Evolutionary conservation across 2,888 invertebrate species (phyloP), one percentile per base, ranked within the genome.

Genomic region (Tetheella fluctuosa): DNA sequence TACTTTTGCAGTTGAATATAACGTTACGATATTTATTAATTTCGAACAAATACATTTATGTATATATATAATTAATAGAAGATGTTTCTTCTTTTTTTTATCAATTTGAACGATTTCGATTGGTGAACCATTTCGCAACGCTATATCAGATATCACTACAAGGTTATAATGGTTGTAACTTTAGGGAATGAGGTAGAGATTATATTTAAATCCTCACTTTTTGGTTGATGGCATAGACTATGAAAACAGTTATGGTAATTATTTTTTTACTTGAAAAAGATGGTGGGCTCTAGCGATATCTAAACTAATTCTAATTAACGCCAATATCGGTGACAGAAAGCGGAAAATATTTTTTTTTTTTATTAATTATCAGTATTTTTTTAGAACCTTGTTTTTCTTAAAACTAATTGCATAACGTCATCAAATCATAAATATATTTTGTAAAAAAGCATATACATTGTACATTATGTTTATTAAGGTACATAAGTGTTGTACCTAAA

Each of bases 231-330:
- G 71, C 64, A 65, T 42, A 20, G 17, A 48, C 48, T n/a, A 48
- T 48, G 7, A 37, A 42, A 42, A 42, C n/a, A 42, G 17, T 17
- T 48, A n/a, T n/a, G 48, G 62, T 60, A 62, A 64, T 59, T 59
- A 25, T 58, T 71, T 69, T 65, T 63, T 69, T 69, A 63, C 66
- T 73, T 73, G n/a, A 66, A 77, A 71, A 78, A 79, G 68, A 75
- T 79, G 86, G 85, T 86, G 87, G 88, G 85, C 70, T 86, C 91
- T 92, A 91, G 91, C 91, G 91, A 86, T 83, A 82, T 80, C 90
- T 91, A 92, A 83, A 81, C 90, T 91, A 90, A 78, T 70, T 57
- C 84, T 84, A 82, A 81, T 69, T 73, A 72, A 74, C 65, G 75
- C 74, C 71, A 71, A 65, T 70, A 70, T 71, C 61, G 65, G 74